Conservation (phyloP, 2,797 vertebrate species). For the Coracias cyanogaster region DNA sequence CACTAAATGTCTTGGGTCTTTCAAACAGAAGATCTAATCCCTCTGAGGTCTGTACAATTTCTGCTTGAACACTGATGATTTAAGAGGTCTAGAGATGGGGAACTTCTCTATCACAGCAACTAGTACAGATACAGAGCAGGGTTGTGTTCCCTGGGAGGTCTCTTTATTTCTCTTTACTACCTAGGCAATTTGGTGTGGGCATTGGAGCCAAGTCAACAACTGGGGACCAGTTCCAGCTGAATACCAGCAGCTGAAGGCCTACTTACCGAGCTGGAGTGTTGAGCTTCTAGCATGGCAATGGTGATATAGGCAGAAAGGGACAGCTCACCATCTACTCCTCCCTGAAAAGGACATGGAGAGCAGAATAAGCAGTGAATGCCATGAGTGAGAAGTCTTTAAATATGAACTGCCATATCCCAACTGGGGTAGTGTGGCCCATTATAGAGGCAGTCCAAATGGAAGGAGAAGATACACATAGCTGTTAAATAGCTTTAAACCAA, state of each 20-base stretch:
- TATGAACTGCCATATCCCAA: not conserved
- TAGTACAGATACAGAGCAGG: not conserved
- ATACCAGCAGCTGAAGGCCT: not conserved
- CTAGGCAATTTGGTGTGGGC: not conserved
- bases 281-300: slow-evolving; percentile 74
- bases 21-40: not conserved
- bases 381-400: not conserved
- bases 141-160: not conserved
- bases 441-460: not conserved
- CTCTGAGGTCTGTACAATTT: not conserved
- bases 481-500: not conserved
- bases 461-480: not conserved
- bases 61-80: not conserved
- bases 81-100: not conserved
- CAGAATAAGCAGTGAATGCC: not conserved
- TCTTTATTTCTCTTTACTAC: not conserved
- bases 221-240: not conserved
- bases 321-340: slow-evolving; percentile 48
- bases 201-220: not conserved
- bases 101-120: not conserved
- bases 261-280: slow-evolving; percentile 61
- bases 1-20: not conserved
- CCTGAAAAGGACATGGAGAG: slow-evolving; percentile 45
- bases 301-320: slow-evolving; percentile 65
- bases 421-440: not conserved